phyloP scores from a whole-genome alignment of 2,113 vertebrate genomes.

The Emydocephalus ijimae region DNA sequence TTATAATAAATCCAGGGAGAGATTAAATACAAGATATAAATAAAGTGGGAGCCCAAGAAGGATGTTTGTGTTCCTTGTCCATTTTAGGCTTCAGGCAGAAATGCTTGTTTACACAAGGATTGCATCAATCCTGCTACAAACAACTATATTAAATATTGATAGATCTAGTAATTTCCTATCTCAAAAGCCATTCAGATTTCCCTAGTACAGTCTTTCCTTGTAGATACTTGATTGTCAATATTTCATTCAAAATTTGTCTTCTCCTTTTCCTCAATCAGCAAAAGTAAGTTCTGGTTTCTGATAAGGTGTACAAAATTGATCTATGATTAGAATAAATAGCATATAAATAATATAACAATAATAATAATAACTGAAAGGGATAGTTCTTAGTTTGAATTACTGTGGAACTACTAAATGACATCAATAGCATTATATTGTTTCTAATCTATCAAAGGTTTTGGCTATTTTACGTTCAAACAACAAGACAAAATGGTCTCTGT shows the following conservation, averaged over 20 bases:
- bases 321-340: conserved; percentile 65
- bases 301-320: conserved; percentile 60
- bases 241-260: conserved; percentile 61
- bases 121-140: conserved; percentile 47
- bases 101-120: conserved; percentile 53
- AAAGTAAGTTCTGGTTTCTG: conserved; percentile 57
- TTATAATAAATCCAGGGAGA: conserved; percentile 63
- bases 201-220: conserved; percentile 42
- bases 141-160: conserved; percentile 33
- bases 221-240: conserved; percentile 73
- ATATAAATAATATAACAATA: conserved; percentile 57
- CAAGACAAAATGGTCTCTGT: conserved; percentile 38
- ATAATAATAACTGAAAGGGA: conserved; percentile 6
- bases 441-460: conserved; percentile 38
- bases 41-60: conserved; percentile 36
- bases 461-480: conserved; percentile 12
- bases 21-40: conserved; percentile 60
- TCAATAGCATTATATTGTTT: conserved; percentile 47
- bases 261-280: conserved; percentile 54
- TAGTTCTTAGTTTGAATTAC: conserved; percentile 49
- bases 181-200: conserved; percentile 37
- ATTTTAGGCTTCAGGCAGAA: conserved; percentile 48
- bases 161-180: conserved; percentile 41
- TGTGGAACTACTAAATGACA: conserved; percentile 56
- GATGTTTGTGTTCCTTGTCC: conserved; percentile 48